A percentile compares a stretch with the other conserved stretches of the same genome.
These are phyloP conservation scores for Cyprinodon tularosa DNA, from an alignment of 2,113 vertebrate genomes.

Conservation along the genomic window DNA sequence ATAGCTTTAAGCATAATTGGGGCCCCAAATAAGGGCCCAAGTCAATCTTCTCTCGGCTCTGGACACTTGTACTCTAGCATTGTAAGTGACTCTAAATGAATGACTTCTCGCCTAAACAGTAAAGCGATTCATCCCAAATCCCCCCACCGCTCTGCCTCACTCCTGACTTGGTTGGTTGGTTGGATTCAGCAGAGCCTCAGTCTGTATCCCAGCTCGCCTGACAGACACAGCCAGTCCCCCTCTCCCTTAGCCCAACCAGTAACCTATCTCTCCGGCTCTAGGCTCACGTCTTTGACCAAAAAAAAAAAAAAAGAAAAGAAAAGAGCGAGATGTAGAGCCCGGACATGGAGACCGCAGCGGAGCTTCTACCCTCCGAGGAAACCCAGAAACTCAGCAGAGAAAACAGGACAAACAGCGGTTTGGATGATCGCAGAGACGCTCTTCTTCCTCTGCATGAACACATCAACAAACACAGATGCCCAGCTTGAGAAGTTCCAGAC, in stretches of 20 bases:
- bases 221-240: constrained; percentile 32
- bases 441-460: constrained; percentile 18
- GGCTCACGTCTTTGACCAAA: background rate
- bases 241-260: constrained; percentile 25
- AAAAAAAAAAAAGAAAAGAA: background rate
- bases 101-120: constrained; percentile 16
- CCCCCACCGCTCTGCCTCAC: constrained; percentile 25
- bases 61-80: background rate
- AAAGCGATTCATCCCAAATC: constrained; percentile 21
- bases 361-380: constrained; percentile 44
- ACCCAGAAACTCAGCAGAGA: constrained; percentile 57
- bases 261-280: constrained; percentile 1
- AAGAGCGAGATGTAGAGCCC: constrained; percentile 23
- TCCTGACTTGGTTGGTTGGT: constrained; percentile 44
- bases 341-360: constrained; percentile 66
- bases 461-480: constrained; percentile 52
- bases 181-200: constrained; percentile 54
- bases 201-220: constrained; percentile 35
- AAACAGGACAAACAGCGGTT: constrained; percentile 33
- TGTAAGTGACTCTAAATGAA: background rate
- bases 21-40: background rate
- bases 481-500: constrained; percentile 69
- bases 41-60: background rate
- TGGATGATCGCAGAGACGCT: constrained; percentile 1
- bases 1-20: background rate